Conservation (phyloP, 1,140 invertebrate genomes). For the Adoxophyes honmai region DNA sequence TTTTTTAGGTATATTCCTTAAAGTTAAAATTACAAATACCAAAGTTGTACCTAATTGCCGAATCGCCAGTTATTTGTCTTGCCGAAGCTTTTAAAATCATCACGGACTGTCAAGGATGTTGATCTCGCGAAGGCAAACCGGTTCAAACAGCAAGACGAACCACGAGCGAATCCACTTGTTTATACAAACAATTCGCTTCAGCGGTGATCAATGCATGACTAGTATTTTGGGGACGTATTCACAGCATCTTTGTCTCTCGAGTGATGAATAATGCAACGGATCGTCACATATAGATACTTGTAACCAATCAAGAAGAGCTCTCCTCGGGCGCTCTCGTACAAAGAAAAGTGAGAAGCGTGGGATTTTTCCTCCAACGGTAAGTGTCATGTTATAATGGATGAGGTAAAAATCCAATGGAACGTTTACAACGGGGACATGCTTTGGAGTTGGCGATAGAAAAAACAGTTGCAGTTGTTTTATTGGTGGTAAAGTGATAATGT, state of each 20-base stretch:
- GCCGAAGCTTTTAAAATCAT: too few species aligned
- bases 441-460: neutral
- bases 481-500: neutral
- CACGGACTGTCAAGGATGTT: too few species aligned
- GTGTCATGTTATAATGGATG: neutral
- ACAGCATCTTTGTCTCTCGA: conserved; percentile 50
- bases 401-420: conserved; percentile 9
- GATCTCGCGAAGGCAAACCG: too few species aligned
- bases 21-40: too few species aligned
- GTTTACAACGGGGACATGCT: conserved; percentile 4
- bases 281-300: conserved; percentile 46
- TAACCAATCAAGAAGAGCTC: conserved; percentile 27
- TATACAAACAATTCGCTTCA: conserved; percentile 36
- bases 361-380: neutral
- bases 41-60: too few species aligned
- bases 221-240: conserved; percentile 32
- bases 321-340: neutral
- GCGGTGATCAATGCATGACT: conserved; percentile 54
- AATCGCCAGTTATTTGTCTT: too few species aligned
- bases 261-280: conserved; percentile 57
- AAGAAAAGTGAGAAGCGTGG: neutral
- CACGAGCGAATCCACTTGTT: neutral
- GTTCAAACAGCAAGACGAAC: neutral
- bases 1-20: too few species aligned
- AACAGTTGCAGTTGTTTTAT: conserved; percentile 5